These are phyloP conservation scores for Protonemura montana DNA, from an alignment of 2,888 invertebrate genomes.

Conservation along the genomic window DNA sequence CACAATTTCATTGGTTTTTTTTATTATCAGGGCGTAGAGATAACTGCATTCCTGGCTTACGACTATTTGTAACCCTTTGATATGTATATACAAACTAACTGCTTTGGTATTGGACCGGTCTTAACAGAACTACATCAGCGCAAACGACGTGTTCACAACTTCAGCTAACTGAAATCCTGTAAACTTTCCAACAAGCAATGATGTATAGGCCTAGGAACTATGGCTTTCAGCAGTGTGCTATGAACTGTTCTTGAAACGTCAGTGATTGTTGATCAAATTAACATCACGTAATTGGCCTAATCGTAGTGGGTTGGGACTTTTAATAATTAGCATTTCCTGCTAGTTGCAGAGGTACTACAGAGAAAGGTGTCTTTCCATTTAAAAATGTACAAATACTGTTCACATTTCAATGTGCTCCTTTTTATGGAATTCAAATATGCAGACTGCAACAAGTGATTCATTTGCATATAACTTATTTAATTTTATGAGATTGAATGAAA, in stretches of 20 bases:
- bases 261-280: constrained; percentile 9
- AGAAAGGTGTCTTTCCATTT: background rate
- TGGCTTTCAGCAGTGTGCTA: background rate
- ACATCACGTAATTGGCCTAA: constrained; percentile 7
- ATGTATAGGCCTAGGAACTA: background rate
- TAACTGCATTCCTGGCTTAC: constrained; percentile 12
- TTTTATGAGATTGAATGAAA: background rate
- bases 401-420: background rate
- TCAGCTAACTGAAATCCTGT: constrained; percentile 12
- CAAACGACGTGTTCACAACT: constrained; percentile 12
- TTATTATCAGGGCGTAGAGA: background rate
- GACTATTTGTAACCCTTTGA: background rate
- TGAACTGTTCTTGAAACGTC: background rate
- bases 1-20: background rate
- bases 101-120: background rate
- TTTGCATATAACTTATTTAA: background rate
- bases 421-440: background rate
- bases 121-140: background rate
- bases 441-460: background rate
- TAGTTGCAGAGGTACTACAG: background rate
- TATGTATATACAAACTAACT: constrained; percentile 4
- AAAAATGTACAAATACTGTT: background rate
- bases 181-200: background rate
- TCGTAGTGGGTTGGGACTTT: background rate
- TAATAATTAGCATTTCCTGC: background rate